A percentile compares a stretch with the other conserved stretches of the same genome.
Evolutionary conservation across 1,140 invertebrate genomes (phyloP).

Genomic region (Apocrypta bakeri): DNA sequence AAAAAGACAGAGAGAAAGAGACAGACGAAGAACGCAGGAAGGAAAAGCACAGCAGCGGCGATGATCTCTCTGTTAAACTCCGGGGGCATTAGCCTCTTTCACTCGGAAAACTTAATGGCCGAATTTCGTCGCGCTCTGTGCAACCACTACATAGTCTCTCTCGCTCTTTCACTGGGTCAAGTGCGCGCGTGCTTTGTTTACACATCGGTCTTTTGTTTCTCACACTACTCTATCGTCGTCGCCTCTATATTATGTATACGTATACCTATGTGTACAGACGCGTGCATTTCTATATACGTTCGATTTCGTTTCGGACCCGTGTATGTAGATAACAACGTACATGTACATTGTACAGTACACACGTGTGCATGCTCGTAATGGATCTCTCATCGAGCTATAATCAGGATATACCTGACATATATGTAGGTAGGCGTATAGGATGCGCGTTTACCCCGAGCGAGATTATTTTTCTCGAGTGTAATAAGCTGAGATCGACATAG

Average conservation of each 20-base stretch:
- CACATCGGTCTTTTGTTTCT: conserved; percentile 23
- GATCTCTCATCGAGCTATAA: too few relatives aligned
- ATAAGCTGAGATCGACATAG: too few relatives aligned
- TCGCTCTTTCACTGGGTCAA: conserved; percentile 40
- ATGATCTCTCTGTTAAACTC: conserved; percentile 11
- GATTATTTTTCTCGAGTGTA: too few relatives aligned
- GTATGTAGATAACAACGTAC: neutral
- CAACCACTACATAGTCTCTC: neutral
- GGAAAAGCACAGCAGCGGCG: conserved; percentile 5
- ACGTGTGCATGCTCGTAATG: too few relatives aligned
- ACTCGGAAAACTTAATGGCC: conserved; percentile 33
- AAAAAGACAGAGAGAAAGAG: too few relatives aligned
- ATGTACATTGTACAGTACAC: too few relatives aligned
- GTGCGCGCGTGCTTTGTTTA: conserved; percentile 35
- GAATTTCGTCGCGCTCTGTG: conserved; percentile 13
- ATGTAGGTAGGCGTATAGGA: too few relatives aligned
- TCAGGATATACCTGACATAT: too few relatives aligned
- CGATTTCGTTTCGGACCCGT: neutral
- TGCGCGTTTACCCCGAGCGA: too few relatives aligned
- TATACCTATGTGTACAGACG: too few relatives aligned
- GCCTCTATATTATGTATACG: neutral
- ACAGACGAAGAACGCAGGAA: neutral
- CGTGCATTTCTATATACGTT: neutral
- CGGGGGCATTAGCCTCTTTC: conserved; percentile 7
- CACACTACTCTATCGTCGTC: neutral